phyloP scores from a whole-genome alignment of 92 coral and sea anemone genomes.

The Pocillopora grandis region DNA sequence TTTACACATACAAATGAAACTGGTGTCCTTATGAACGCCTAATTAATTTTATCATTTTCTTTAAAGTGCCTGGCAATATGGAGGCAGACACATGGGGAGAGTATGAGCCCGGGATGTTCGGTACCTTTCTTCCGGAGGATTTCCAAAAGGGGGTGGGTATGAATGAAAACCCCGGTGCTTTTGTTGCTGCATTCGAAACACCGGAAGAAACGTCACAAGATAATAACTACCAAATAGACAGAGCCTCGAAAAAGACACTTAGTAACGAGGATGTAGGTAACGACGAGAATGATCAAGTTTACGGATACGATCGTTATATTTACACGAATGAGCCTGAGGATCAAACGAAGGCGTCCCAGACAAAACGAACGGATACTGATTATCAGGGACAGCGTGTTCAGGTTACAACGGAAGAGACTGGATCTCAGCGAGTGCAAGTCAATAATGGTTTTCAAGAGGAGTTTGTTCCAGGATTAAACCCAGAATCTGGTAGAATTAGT shows the following conservation, averaged over 20 bases:
- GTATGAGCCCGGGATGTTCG: conserved; percentile 44
- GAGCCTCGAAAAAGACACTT: conserved; percentile 33
- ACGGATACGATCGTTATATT: conserved; percentile 79
- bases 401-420: conserved; percentile 96
- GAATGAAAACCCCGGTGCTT: conserved; percentile 24
- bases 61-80: conserved; percentile 26
- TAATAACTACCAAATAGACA: conserved; percentile 26
- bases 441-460: conserved; percentile 98
- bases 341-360: conserved; percentile 51
- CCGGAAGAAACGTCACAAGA: conserved; percentile 2
- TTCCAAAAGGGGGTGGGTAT: conserved; percentile 37
- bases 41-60: neutral
- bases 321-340: conserved; percentile 47
- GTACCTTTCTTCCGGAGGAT: conserved; percentile 42
- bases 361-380: conserved; percentile 65
- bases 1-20: too few species aligned
- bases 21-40: neutral
- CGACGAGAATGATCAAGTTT: conserved; percentile 68
- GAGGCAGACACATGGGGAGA: conserved; percentile 32
- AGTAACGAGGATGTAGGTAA: conserved; percentile 11
- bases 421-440: conserved; percentile 98
- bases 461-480: conserved; percentile 93
- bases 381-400: conserved; percentile 88
- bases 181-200: conserved; percentile 24
- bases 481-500: conserved; percentile 90